Conservation (phyloP, 2,113 vertebrate genomes). For the Sinosuthora webbiana region DNA sequence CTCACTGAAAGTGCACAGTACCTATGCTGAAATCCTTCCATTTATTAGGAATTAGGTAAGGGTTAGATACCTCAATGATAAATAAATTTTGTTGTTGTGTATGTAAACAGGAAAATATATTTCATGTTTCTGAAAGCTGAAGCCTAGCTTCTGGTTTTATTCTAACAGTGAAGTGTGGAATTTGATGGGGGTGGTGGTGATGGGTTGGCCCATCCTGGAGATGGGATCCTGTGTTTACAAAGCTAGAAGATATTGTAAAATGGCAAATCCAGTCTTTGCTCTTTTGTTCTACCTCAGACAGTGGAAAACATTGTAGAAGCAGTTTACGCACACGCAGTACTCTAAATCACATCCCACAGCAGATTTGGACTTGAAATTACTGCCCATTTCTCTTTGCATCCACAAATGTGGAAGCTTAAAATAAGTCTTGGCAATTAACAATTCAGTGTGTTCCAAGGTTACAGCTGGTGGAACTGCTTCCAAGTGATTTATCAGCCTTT, state of each 20-base stretch:
- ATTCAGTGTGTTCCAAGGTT: neutral
- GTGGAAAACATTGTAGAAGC: neutral
- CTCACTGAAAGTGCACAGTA: neutral
- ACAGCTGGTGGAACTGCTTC: neutral
- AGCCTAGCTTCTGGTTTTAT: neutral
- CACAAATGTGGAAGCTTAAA: neutral
- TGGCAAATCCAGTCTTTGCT: neutral
- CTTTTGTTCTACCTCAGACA: neutral
- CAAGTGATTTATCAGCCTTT: slow-evolving; percentile 1
- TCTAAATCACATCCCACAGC: neutral
- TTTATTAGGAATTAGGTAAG: neutral
- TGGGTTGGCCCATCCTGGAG: neutral
- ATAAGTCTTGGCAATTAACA: neutral
- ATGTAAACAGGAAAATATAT: neutral
- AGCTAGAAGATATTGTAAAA: neutral
- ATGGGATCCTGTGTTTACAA: neutral
- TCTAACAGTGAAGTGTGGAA: neutral
- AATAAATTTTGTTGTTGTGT: neutral
- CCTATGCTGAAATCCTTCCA: neutral
- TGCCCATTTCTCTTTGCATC: neutral
- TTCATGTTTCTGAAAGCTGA: neutral
- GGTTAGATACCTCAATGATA: neutral
- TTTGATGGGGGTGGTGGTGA: neutral
- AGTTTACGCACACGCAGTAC: neutral
- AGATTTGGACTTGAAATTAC: neutral